These are phyloP conservation scores for Harpagifer antarcticus DNA, from an alignment of 2,797 vertebrate species.

Conservation along the genomic window DNA sequence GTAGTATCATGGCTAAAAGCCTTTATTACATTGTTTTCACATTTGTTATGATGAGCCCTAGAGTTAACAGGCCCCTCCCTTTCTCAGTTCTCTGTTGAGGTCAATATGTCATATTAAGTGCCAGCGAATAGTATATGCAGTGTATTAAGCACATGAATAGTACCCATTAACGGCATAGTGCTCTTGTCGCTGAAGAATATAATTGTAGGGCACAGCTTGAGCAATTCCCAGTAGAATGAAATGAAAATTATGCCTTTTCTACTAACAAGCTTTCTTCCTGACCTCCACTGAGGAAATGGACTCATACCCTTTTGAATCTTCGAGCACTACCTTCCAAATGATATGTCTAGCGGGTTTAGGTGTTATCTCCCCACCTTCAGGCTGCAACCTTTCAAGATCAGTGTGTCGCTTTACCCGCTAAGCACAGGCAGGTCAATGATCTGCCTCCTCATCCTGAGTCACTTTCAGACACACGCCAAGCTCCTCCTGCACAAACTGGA, in stretches of 20 bases:
- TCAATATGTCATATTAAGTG: conserved; percentile 49
- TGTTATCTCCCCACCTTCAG: conserved; percentile 25
- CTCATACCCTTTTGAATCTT: conserved; percentile 40
- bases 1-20: too few species aligned
- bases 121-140: conserved; percentile 30
- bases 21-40: too few species aligned
- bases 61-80: background rate
- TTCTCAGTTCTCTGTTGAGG: conserved; percentile 32
- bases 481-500: conserved; percentile 10
- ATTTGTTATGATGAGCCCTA: too few species aligned
- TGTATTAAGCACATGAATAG: conserved; percentile 55
- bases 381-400: conserved; percentile 38
- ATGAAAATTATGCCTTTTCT: conserved; percentile 63
- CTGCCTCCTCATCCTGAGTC: conserved; percentile 36
- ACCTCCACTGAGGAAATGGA: conserved; percentile 42
- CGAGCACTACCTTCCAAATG: conserved; percentile 25
- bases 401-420: conserved; percentile 30
- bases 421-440: conserved; percentile 38
- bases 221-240: conserved; percentile 52
- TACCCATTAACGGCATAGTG: conserved; percentile 49
- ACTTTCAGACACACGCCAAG: conserved; percentile 19
- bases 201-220: conserved; percentile 45
- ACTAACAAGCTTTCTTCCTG: conserved; percentile 59
- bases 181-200: conserved; percentile 40
- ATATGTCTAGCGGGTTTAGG: conserved; percentile 23